These are phyloP conservation scores for Drosophila demipolita DNA, from an alignment of 2,888 invertebrate species.

Conservation along the genomic window DNA sequence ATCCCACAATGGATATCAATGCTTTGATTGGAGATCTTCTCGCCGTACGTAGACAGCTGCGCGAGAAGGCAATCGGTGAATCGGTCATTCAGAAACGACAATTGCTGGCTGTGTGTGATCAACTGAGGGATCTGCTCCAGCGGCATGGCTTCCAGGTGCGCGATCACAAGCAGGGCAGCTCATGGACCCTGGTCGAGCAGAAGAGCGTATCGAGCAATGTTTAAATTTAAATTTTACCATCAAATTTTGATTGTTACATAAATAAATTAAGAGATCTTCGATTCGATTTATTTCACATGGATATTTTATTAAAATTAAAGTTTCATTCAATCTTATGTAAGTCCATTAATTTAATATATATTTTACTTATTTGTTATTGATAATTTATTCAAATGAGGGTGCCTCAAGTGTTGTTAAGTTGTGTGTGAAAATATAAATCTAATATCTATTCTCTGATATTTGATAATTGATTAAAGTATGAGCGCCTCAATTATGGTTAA, in stretches of 20 bases:
- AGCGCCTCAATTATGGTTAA: neutral
- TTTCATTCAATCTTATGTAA: neutral
- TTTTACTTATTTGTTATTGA: neutral
- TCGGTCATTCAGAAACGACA: constrained; percentile 86
- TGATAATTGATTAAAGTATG: no score
- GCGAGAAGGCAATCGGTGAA: constrained; percentile 86
- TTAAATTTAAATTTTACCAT: neutral
- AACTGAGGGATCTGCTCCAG: constrained; percentile 88
- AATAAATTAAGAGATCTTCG: neutral
- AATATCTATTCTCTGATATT: no score
- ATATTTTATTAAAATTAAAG: neutral
- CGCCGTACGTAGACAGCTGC: constrained; percentile 87
- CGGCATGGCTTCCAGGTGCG: constrained; percentile 89
- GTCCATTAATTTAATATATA: neutral
- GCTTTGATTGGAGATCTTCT: constrained; percentile 87
- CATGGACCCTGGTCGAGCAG: constrained; percentile 86
- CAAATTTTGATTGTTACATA: neutral
- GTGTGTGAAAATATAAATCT: neutral
- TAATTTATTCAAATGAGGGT: neutral
- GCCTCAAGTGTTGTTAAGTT: neutral
- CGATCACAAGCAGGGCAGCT: constrained; percentile 88
- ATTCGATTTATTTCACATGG: neutral
- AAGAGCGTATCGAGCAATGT: constrained; percentile 22
- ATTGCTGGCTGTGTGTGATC: constrained; percentile 89
- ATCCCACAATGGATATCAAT: constrained; percentile 9